phyloP scores from a whole-genome alignment of 1,140 invertebrate genomes.

The Drosophila nikananu region DNA sequence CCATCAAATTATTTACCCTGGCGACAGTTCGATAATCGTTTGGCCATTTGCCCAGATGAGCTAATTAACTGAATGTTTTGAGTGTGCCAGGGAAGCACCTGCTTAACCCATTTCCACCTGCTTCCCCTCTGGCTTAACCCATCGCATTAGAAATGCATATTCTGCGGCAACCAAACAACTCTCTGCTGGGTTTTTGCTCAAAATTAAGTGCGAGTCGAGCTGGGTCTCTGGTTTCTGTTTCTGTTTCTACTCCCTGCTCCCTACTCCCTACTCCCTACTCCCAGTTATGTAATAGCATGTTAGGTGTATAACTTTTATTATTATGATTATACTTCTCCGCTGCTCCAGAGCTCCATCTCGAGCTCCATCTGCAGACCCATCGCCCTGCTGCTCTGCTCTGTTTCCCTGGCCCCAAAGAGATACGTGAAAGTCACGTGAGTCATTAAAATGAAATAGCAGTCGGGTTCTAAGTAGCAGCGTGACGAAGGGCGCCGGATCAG shows the following conservation, averaged over 20 bases:
- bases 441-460: conserved; percentile 82
- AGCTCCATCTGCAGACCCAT: conserved; percentile 18
- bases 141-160: conserved; percentile 22
- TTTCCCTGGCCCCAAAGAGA: conserved; percentile 45
- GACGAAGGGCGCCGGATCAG: conserved; percentile 28
- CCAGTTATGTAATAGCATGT: conserved; percentile 81
- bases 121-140: not conserved
- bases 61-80: conserved; percentile 44
- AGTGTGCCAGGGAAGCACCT: not conserved
- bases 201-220: conserved; percentile 60
- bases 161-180: conserved; percentile 21
- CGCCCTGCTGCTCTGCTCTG: conserved; percentile 1
- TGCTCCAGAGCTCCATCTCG: conserved; percentile 29
- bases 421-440: conserved; percentile 83
- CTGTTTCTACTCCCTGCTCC: conserved; percentile 15
- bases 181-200: conserved; percentile 38
- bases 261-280: conserved; percentile 18
- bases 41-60: conserved; percentile 29
- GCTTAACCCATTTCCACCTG: not conserved
- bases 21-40: conserved; percentile 14
- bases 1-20: conserved; percentile 8
- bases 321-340: conserved; percentile 78
- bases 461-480: conserved; percentile 47
- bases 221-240: conserved; percentile 13
- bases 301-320: conserved; percentile 82